Conservation (phyloP, 2,888 invertebrate genomes). For the Lasioglossum lativentre region DNA sequence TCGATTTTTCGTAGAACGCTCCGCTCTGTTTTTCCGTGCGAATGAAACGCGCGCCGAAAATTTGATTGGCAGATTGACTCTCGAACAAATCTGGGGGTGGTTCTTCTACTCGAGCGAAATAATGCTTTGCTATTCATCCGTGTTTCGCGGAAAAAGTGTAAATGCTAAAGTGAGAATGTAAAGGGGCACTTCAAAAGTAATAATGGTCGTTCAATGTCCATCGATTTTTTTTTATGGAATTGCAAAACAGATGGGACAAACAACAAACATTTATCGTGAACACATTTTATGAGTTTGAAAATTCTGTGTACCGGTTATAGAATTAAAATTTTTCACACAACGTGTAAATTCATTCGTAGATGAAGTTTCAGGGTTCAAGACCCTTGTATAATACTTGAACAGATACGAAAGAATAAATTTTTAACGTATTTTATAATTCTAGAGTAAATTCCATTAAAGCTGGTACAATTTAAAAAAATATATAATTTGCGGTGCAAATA, state of each 20-base stretch:
- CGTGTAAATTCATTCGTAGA: background rate
- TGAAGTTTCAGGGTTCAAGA: background rate
- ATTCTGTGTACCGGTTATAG: background rate
- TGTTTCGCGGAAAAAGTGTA: background rate
- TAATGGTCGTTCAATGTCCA: background rate
- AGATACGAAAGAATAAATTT: background rate
- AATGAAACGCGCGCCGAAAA: background rate
- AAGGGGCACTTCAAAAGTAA: background rate
- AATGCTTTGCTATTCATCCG: background rate
- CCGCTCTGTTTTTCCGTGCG: constrained; percentile 9
- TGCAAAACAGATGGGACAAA: background rate
- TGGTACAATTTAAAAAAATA: no score
- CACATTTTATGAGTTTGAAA: background rate
- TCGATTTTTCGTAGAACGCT: background rate
- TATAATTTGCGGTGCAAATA: background rate
- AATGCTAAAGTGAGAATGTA: background rate
- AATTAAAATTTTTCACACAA: background rate
- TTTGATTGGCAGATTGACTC: constrained; percentile 13
- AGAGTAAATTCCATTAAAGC: background rate
- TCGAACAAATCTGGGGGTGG: constrained; percentile 2
- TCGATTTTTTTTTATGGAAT: background rate
- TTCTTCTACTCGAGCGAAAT: background rate
- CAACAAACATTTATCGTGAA: background rate
- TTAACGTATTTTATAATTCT: background rate
- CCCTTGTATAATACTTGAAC: background rate